Conservation (phyloP, 2,797 vertebrate species). For the Manis pentadactyla region DNA sequence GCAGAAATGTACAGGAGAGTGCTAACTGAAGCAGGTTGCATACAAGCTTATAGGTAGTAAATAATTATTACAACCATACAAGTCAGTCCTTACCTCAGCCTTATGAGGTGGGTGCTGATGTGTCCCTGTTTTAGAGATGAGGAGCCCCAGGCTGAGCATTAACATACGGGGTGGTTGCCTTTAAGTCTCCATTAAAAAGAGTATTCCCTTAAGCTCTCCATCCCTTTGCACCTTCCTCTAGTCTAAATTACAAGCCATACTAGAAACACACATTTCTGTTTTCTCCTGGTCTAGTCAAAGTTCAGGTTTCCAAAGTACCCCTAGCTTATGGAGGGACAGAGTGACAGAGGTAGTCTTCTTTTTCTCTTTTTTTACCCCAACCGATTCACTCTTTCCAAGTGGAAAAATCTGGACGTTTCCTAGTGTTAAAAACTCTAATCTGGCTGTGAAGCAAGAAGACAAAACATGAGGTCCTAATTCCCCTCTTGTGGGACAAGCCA, state of each 20-base stretch:
- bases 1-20: neutral
- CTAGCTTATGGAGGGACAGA: neutral
- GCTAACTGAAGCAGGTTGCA: neutral
- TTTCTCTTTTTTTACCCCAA: neutral
- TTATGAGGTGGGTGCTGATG: neutral
- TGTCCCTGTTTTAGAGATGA: neutral
- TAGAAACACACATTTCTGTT: neutral
- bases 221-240: neutral
- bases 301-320: neutral
- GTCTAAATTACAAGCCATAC: neutral
- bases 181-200: neutral
- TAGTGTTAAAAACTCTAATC: neutral
- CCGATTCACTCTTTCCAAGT: neutral
- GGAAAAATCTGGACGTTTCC: neutral
- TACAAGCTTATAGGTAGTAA: neutral
- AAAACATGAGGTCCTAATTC: neutral
- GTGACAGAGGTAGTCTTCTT: neutral
- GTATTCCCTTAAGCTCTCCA: neutral
- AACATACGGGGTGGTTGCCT: accelerated
- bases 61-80: accelerated
- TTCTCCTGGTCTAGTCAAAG: neutral
- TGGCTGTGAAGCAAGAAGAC: neutral
- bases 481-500: neutral
- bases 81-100: neutral
- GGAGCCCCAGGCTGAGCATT: neutral